A percentile compares a stretch with the other conserved stretches of the same genome.
Evolutionary conservation across 2,888 invertebrate genomes (phyloP).

Genomic region (Drosophila barbarae): DNA sequence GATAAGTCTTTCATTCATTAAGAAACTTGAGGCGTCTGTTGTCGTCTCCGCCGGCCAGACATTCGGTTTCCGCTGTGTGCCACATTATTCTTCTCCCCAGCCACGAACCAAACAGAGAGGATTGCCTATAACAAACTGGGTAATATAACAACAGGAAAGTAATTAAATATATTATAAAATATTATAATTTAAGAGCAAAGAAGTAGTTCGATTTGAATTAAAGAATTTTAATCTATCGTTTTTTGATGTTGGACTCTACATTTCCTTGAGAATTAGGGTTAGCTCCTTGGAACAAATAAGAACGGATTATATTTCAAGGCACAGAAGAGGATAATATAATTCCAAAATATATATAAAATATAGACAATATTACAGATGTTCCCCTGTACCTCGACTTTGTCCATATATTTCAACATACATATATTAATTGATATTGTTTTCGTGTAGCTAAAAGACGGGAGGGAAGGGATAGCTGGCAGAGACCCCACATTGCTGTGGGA

Average conservation of each 20-base stretch:
- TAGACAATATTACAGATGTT: too few species aligned
- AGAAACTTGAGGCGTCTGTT: constrained; percentile 41
- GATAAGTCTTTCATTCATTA: constrained; percentile 36
- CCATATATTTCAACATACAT: constrained; percentile 44
- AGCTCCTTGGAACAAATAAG: background rate
- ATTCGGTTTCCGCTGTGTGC: constrained; percentile 44
- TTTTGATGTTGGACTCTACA: too few species aligned
- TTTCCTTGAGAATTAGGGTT: background rate
- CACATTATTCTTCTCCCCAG: constrained; percentile 37
- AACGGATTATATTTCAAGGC: background rate
- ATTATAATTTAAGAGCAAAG: background rate
- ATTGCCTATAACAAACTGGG: background rate
- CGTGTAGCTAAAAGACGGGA: constrained; percentile 18
- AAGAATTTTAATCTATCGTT: too few species aligned
- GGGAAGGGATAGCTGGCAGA: constrained; percentile 1
- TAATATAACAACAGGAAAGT: background rate
- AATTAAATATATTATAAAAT: background rate
- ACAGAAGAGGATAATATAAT: too few species aligned
- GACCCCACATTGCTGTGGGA: constrained; percentile 18
- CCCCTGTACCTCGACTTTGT: constrained; percentile 10
- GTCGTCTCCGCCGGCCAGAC: constrained; percentile 34
- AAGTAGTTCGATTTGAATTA: background rate
- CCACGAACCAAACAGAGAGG: constrained; percentile 13
- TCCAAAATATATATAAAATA: too few species aligned
- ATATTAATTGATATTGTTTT: constrained; percentile 51